A percentile compares a stretch with the other conserved stretches of the same genome.
Conservation (phyloP, 2,888 invertebrate species). For the Physocephala rufipes region DNA sequence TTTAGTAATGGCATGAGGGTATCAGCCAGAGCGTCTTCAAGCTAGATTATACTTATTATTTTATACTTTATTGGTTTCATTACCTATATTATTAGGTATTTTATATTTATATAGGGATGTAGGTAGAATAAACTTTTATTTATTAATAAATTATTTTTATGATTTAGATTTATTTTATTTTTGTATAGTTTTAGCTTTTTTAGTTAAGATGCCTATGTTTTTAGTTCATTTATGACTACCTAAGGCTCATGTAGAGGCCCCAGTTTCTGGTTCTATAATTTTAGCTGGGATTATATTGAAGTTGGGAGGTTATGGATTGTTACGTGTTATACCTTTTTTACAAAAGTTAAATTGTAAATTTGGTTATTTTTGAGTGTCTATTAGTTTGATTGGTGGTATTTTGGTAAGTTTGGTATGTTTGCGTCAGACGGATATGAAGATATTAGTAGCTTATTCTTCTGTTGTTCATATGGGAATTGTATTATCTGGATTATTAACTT, state of each 20-base stretch:
- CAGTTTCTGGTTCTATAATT: conserved; percentile 77
- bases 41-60: conserved; percentile 75
- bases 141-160: conserved; percentile 66
- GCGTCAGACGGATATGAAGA: conserved; percentile 75
- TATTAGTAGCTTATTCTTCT: conserved; percentile 74
- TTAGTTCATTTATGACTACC: conserved; percentile 76
- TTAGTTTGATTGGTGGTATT: conserved; percentile 71
- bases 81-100: conserved; percentile 65
- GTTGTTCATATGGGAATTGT: conserved; percentile 76
- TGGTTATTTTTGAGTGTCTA: conserved; percentile 68
- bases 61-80: conserved; percentile 76
- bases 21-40: conserved; percentile 75
- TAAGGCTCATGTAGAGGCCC: conserved; percentile 81
- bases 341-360: conserved; percentile 66
- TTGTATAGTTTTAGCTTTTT: conserved; percentile 70
- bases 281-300: conserved; percentile 78
- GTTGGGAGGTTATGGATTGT: conserved; percentile 76
- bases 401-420: conserved; percentile 74
- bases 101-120: conserved; percentile 58
- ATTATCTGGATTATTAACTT: conserved; percentile 69
- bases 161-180: conserved; percentile 66
- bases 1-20: conserved; percentile 75
- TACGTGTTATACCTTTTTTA: conserved; percentile 70
- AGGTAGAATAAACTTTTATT: conserved; percentile 69
- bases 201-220: conserved; percentile 78